Evolutionary conservation across 2,888 invertebrate genomes (phyloP).

Genomic region (Latrodectus hesperus): DNA sequence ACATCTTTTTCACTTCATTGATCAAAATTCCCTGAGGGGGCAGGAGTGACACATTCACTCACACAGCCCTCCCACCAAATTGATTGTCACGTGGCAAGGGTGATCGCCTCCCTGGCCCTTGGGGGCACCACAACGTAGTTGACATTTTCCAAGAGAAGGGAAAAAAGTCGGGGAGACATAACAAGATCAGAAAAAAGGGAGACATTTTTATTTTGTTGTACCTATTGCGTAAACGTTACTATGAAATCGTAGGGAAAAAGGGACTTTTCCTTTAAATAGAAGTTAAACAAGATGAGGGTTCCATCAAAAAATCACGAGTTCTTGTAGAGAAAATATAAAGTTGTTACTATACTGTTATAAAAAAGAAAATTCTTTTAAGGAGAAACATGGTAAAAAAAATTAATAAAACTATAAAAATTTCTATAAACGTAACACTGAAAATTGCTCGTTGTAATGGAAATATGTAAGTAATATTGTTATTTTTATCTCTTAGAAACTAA

Average conservation of each 20-base stretch:
- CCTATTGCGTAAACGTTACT: not conserved
- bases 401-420: too few relatives aligned
- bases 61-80: slow-evolving; percentile 15
- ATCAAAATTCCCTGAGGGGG: slow-evolving; percentile 13
- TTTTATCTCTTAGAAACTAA: too few relatives aligned
- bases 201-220: slow-evolving; percentile 25
- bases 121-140: slow-evolving; percentile 44
- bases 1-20: slow-evolving; percentile 11
- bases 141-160: slow-evolving; percentile 31
- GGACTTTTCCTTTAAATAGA: not conserved
- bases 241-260: not conserved
- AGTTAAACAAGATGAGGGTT: too few relatives aligned
- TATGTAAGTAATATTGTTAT: too few relatives aligned
- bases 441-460: too few relatives aligned
- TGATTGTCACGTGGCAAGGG: slow-evolving; percentile 42
- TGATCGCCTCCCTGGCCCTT: slow-evolving; percentile 12
- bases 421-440: too few relatives aligned
- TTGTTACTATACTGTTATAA: too few relatives aligned
- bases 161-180: slow-evolving; percentile 21
- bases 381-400: too few relatives aligned
- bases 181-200: slow-evolving; percentile 25
- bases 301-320: too few relatives aligned
- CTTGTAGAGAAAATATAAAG: too few relatives aligned
- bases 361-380: too few relatives aligned
- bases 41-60: slow-evolving; percentile 13